These are phyloP conservation scores for Toxotes chatareus DNA, from an alignment of 2,113 vertebrate genomes.

Conservation along the genomic window DNA sequence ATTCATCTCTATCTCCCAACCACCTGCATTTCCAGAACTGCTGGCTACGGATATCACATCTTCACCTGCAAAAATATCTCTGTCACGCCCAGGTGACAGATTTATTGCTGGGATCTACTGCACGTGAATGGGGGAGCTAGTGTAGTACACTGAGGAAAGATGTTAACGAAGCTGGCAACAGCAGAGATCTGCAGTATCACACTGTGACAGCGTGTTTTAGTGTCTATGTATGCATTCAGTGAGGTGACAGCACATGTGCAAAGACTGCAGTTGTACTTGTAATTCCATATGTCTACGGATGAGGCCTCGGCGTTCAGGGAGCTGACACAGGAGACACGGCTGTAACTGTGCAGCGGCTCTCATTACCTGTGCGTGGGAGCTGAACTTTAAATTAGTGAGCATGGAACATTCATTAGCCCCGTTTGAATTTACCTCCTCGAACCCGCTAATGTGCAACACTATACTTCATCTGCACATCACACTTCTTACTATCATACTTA, in stretches of 20 bases:
- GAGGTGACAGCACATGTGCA: slow-evolving; percentile 33
- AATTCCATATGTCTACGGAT: slow-evolving; percentile 20
- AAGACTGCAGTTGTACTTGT: slow-evolving; percentile 23
- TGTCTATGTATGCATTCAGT: slow-evolving; percentile 9
- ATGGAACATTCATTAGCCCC: slow-evolving; percentile 69
- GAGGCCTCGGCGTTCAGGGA: slow-evolving; percentile 32
- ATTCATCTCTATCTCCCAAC: slow-evolving; percentile 66
- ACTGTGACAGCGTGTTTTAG: slow-evolving; percentile 20
- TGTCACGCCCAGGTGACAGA: slow-evolving; percentile 47
- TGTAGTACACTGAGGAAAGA: slow-evolving; percentile 36
- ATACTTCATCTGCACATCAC: slow-evolving; percentile 73
- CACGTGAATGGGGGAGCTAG: slow-evolving; percentile 20
- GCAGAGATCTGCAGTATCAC: slow-evolving; percentile 31
- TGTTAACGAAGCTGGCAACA: slow-evolving; percentile 42
- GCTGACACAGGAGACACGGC: slow-evolving; percentile 54
- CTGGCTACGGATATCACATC: slow-evolving; percentile 47
- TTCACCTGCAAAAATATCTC: slow-evolving; percentile 53
- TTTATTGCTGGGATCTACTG: slow-evolving; percentile 39
- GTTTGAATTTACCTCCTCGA: slow-evolving; percentile 50
- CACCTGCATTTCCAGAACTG: slow-evolving; percentile 69
- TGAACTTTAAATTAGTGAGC: slow-evolving; percentile 69
- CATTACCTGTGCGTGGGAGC: slow-evolving; percentile 61
- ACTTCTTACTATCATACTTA: slow-evolving; percentile 68
- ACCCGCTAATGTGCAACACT: slow-evolving; percentile 49
- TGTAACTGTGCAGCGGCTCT: slow-evolving; percentile 35